A percentile compares a stretch with the other conserved stretches of the same genome.
phyloP scores from a whole-genome alignment of 2,113 vertebrate species.

The Plestiodon gilberti region DNA sequence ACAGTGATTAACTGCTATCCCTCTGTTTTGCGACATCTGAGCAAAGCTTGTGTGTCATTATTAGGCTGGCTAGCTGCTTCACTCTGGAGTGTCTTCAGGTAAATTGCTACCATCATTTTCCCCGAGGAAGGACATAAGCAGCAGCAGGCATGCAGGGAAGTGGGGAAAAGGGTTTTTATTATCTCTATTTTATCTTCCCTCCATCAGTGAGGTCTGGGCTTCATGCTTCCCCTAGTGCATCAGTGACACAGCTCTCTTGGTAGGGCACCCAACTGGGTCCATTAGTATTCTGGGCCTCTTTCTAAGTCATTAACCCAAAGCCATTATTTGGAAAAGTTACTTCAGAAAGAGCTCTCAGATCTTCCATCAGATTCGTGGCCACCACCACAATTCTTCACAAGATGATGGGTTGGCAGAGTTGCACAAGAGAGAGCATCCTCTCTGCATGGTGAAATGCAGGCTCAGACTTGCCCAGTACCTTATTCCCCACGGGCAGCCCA shows the following conservation, averaged over 20 bases:
- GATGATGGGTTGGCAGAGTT: not conserved
- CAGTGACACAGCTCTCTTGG: not conserved
- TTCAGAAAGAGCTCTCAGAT: not conserved
- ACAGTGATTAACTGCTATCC: not conserved
- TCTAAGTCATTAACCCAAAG: not conserved
- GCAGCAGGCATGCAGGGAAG: no score
- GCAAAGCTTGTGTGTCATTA: not conserved
- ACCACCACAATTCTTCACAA: not conserved
- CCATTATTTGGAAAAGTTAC: not conserved
- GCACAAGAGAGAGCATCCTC: no score
- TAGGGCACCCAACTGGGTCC: not conserved
- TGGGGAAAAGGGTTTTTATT: not conserved
- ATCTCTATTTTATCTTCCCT: no score
- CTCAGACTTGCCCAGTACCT: no score
- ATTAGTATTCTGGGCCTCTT: not conserved
- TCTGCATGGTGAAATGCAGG: no score
- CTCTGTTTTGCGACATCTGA: not conserved
- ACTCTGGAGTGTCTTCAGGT: not conserved
- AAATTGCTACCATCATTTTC: constrained; percentile 3
- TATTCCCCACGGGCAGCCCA: no score
- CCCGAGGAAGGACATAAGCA: not conserved
- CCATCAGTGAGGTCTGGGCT: not conserved
- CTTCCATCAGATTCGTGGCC: not conserved
- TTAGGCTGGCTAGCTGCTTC: not conserved
- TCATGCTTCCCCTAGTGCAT: not conserved